These are phyloP conservation scores for Hypolimnas misippus DNA, from an alignment of 2,888 invertebrate species.

Conservation along the genomic window DNA sequence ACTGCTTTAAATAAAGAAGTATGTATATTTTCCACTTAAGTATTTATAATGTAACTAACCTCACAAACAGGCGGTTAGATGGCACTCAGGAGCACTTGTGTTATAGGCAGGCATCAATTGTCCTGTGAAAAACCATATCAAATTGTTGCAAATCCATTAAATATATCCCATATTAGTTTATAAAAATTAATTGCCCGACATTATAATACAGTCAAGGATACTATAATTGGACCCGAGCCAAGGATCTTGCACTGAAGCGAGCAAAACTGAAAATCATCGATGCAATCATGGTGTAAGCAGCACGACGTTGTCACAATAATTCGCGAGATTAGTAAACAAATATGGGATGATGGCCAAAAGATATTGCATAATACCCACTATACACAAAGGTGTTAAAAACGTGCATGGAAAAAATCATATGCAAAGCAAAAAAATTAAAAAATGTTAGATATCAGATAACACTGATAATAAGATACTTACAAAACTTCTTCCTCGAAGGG, in stretches of 20 bases:
- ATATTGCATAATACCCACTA: constrained; percentile 47
- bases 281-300: constrained; percentile 54
- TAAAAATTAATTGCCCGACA: constrained; percentile 55
- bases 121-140: constrained; percentile 77
- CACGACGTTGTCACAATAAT: constrained; percentile 28
- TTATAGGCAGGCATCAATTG: constrained; percentile 76
- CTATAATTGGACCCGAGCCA: constrained; percentile 73
- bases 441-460: constrained; percentile 51
- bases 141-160: constrained; percentile 58
- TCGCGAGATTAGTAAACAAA: constrained; percentile 57
- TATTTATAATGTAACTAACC: constrained; percentile 64
- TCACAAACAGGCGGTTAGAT: constrained; percentile 81
- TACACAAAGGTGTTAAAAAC: constrained; percentile 48
- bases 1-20: constrained; percentile 7
- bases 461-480: constrained; percentile 65
- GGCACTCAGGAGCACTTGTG: constrained; percentile 77
- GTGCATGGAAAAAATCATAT: constrained; percentile 49
- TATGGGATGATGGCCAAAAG: constrained; percentile 49
- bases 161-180: constrained; percentile 53
- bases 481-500: constrained; percentile 73
- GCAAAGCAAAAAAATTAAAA: constrained; percentile 40
- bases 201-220: constrained; percentile 76
- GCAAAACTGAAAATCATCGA: constrained; percentile 71
- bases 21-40: constrained; percentile 9
- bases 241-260: constrained; percentile 64